Base-by-base conservation (phyloP, 2,888 invertebrate species). In the Drosophila recens region DNA sequence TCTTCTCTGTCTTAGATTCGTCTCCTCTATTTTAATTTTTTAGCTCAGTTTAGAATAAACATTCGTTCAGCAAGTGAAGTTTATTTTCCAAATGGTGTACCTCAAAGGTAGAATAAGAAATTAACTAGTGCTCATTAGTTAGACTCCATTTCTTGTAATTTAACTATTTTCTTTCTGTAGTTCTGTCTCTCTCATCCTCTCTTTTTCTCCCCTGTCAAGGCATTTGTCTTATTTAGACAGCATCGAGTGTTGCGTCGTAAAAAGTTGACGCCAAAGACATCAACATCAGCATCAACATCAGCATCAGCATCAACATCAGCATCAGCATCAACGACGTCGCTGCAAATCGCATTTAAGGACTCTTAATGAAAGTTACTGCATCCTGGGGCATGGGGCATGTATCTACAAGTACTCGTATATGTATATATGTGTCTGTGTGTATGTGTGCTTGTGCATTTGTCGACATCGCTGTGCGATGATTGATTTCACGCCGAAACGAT, bases 401-500 rank as follows among this genome's bases (percentile, higher is more conserved):
- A 51, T 20, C 36, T 51, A 20, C 20, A 13, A 13, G 68, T 63
- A 36, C 8, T 30, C n/a, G 38, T n/a, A 8, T 17, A 17, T 17
- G 17, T 17, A 17, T 17, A 17, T 17, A 1, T 17, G 62, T 49
- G 30, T 63, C n/a, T 59, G 38, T 62, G 66, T 78, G 36, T 67
- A 48, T 73, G 72, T 49, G 40, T 63, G 33, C 46, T 20, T 64
- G 38, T 62, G 67, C 72, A 49, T 78, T 66, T 73, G 72, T 72
- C 68, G 66, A 74, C 73, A 59, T 73, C 79, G 80, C 59, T 80
- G 87, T 69, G 75, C 87, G 83, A 87, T 90, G 91, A 90, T 90
- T 90, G 91, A 90, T 90, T 90, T 91, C 90, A 90, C 90, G 90
- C 91, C 83, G 73, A 90, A 90, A 81, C 80, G 90, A 90, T 90